Base-by-base conservation (phyloP, 2,888 invertebrate genomes). In the Pachliopta kotzebuea region DNA sequence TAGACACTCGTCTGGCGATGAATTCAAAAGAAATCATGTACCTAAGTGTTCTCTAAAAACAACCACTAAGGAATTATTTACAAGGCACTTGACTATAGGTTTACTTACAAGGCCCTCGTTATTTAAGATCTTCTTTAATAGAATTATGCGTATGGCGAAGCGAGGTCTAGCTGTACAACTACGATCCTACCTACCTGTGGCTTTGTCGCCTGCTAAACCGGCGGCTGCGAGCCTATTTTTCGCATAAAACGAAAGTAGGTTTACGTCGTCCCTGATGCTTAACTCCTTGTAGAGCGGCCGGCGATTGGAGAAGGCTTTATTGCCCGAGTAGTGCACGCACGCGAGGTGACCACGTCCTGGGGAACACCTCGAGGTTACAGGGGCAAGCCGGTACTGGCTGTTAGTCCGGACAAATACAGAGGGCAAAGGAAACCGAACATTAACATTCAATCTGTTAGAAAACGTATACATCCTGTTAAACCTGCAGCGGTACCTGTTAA, bases 211-310 rank as follows among this genome's bases (percentile, higher is more conserved):
- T 78, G 88, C 89, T 71, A 92, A 81, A 60, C 91, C 91, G 77
- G 93, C 92, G 72, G 94, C 94, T 75, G 94, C 95, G 75, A 94
- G 93, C 75, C 95, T 93, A 88, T 96, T 95, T 92, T 95, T 95
- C 90, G 95, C 95, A 93, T 97, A 97, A 93, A 95, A 96, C 83
- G 97, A 97, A 82, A 97, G 93, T 79, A 96, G 94, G 83, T 96
- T 96, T 86, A 97, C 96, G 92, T 97, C 97, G 87, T 94, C 96
- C 86, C 94, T 94, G 85, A 97, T 94, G 88, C 95, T 96, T 78
- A 96, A 95, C 83, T 94, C 93, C 80, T 94, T 93, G 87, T 93
- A 93, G 81, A 95, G 94, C 69, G 96, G 94, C 79, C 94, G 93
- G 80, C 96, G 95, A 84, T 94, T 94, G 79, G 95, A 93, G 89